phyloP scores from a whole-genome alignment of 2,888 invertebrate species.

The Caenorhabditis sp. region DNA sequence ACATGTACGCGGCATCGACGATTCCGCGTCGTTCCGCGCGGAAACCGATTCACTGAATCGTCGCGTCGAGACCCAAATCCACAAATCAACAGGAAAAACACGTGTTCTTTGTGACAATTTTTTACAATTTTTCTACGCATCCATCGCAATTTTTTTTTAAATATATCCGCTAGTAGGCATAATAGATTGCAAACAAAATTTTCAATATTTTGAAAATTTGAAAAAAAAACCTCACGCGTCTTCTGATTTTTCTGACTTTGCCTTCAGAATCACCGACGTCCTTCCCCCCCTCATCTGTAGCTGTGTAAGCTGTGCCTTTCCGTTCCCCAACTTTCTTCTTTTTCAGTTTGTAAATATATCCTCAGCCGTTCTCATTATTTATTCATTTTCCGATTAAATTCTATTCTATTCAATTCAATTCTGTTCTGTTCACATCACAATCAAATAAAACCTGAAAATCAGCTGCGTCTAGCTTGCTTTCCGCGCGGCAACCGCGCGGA shows the following conservation, averaged over 20 bases:
- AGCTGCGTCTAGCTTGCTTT: constrained; percentile 16
- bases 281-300: neutral
- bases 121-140: too few species aligned
- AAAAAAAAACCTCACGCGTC: constrained; percentile 8
- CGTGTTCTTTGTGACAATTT: too few species aligned
- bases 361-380: neutral
- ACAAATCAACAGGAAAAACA: neutral
- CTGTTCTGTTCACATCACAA: neutral
- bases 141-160: too few species aligned
- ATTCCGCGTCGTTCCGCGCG: constrained; percentile 65
- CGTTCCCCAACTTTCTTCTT: neutral
- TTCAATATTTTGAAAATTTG: neutral
- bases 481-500: constrained; percentile 31
- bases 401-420: neutral
- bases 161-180: too few species aligned
- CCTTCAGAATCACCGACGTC: constrained; percentile 29
- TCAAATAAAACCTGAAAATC: constrained; percentile 11
- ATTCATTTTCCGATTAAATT: neutral
- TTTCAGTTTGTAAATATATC: constrained; percentile 30
- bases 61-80: constrained; percentile 32
- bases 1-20: constrained; percentile 67
- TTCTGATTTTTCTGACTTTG: constrained; percentile 3
- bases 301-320: constrained; percentile 33
- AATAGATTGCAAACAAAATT: neutral
- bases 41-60: constrained; percentile 39